Conservation (phyloP, 1,140 invertebrate genomes). For the Drosophila baimaii region DNA sequence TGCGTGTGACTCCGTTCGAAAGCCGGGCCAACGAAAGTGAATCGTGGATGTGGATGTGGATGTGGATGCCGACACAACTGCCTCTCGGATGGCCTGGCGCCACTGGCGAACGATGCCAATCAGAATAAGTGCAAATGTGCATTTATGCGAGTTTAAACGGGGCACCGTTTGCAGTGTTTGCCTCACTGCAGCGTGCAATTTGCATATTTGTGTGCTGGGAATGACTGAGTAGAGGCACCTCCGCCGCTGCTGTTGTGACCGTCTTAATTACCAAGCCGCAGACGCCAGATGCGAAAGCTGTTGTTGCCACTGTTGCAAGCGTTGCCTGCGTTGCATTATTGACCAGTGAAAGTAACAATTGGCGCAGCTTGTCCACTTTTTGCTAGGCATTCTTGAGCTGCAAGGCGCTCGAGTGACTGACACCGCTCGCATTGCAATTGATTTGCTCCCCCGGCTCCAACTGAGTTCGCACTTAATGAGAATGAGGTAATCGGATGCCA, state of each 20-base stretch:
- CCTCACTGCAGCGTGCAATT: constrained; percentile 51
- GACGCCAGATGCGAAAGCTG: constrained; percentile 70
- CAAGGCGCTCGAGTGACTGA: constrained; percentile 21
- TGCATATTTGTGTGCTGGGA: constrained; percentile 59
- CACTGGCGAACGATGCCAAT: constrained; percentile 74
- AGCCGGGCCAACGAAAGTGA: constrained; percentile 72
- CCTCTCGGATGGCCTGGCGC: constrained; percentile 52
- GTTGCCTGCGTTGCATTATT: constrained; percentile 72
- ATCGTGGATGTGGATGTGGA: constrained; percentile 40
- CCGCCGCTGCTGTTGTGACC: constrained; percentile 49
- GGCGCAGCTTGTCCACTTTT: constrained; percentile 55
- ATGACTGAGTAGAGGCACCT: constrained; percentile 22
- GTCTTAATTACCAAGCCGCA: constrained; percentile 69
- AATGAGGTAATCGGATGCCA: constrained; percentile 57
- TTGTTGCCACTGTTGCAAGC: constrained; percentile 53
- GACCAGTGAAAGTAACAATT: constrained; percentile 81
- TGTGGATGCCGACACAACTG: constrained; percentile 18
- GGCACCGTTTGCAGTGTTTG: constrained; percentile 16
- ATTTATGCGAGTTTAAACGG: constrained; percentile 69
- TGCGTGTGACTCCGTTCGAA: constrained; percentile 66
- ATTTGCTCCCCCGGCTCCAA: constrained; percentile 38
- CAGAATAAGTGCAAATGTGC: constrained; percentile 82
- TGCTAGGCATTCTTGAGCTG: constrained; percentile 53
- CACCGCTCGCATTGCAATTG: constrained; percentile 32
- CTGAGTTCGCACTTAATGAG: constrained; percentile 17